Conservation (phyloP, 2,113 vertebrate species). For the Lepus americanus region DNA sequence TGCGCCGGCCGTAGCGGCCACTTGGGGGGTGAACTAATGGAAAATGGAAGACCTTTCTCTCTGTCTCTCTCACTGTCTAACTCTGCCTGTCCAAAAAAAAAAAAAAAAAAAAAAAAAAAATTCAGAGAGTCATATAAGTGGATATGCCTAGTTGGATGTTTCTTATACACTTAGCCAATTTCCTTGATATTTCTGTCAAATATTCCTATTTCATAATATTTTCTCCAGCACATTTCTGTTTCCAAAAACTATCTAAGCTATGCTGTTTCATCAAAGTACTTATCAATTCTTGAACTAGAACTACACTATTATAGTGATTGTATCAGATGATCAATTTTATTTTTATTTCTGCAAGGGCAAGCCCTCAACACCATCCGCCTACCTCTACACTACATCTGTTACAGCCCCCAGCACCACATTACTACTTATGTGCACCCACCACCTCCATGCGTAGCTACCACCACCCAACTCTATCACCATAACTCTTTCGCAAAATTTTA, state of each 20-base stretch:
- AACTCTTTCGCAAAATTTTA: not conserved
- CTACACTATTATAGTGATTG: not conserved
- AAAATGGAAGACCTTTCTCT: no score
- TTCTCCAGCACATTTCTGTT: conserved; percentile 25
- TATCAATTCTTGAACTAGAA: not conserved
- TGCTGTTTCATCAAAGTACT: not conserved
- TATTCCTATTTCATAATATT: not conserved
- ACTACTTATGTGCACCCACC: no score
- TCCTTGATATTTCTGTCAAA: conserved; percentile 32
- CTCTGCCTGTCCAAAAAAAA: no score
- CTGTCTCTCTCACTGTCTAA: no score
- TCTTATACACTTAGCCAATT: not conserved
- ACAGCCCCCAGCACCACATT: no score
- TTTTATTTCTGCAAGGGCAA: conserved; percentile 53
- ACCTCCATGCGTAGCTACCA: not conserved
- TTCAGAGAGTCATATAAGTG: not conserved
- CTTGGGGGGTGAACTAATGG: no score
- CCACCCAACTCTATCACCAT: not conserved
- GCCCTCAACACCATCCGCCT: not conserved
- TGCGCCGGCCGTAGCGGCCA: no score
- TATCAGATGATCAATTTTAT: conserved; percentile 6
- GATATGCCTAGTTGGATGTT: not conserved
- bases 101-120: no score
- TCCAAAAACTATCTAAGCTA: conserved; percentile 21
- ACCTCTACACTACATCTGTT: no score